A percentile compares a stretch with the other conserved stretches of the same genome.
Evolutionary conservation across 2,888 invertebrate species (phyloP).

Genomic region (Carterocephalus palaemon): DNA sequence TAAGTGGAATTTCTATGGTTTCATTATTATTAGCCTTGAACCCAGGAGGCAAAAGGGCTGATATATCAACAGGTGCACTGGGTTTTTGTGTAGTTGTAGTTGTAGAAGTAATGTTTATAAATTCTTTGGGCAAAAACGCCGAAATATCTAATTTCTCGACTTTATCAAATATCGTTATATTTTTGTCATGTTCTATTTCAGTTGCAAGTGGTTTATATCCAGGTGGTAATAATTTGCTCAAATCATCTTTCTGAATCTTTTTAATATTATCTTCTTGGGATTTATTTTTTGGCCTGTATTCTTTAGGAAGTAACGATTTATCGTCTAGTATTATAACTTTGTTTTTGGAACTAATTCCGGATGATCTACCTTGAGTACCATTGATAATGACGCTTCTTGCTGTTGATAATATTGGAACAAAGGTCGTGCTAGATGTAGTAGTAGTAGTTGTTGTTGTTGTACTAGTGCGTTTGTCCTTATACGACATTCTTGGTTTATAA

Average conservation of each 20-base stretch:
- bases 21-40: constrained; percentile 65
- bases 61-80: constrained; percentile 69
- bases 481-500: constrained; percentile 77
- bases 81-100: constrained; percentile 50
- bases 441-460: constrained; percentile 58
- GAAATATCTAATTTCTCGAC: constrained; percentile 69
- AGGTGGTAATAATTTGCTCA: constrained; percentile 82
- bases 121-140: constrained; percentile 81
- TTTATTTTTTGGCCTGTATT: constrained; percentile 70
- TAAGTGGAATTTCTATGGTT: constrained; percentile 38
- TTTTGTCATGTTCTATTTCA: constrained; percentile 47
- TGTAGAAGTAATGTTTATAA: constrained; percentile 51
- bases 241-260: constrained; percentile 76
- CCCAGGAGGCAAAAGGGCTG: constrained; percentile 82
- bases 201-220: constrained; percentile 78
- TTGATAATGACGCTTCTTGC: constrained; percentile 50
- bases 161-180: constrained; percentile 54
- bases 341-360: constrained; percentile 78
- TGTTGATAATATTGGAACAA: constrained; percentile 34
- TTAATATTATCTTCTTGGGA: constrained; percentile 60
- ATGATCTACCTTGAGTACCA: constrained; percentile 71
- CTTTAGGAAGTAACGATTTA: constrained; percentile 74
- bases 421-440: constrained; percentile 39
- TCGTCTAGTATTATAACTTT: constrained; percentile 78
- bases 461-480: constrained; percentile 76